Base-by-base conservation (phyloP, 2,797 vertebrate genomes). In the Muscicapa striata region DNA sequence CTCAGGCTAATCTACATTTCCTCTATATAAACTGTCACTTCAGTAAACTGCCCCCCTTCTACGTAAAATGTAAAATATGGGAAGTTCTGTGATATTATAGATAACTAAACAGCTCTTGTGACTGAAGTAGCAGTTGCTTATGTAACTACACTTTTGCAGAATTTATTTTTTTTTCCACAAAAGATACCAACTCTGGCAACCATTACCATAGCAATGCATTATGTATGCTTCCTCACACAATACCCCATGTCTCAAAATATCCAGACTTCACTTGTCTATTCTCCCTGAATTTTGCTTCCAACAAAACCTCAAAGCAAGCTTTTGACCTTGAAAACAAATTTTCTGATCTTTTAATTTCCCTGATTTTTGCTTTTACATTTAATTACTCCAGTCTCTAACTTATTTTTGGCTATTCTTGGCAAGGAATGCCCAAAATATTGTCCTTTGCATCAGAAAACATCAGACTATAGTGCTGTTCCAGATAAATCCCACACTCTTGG, bases 131-230 rank as follows among this genome's bases (percentile, higher is more conserved):
- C 58, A 92, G 90, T 93, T 86, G 57, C 93, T 97, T 97, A 91
- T 95, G 85, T 81, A 96, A 93, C 67, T 93, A 70, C 17, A 94
- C 14, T 94, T 90, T 58, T 18, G 92, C 55, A 95, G 92, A 92
- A 24, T 41, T 74, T 45, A 11, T 24, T 40, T 40, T 68, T 79
- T 87, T 87, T 89, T n/a, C 93, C 88, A 94, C 93, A 94, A 86
- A 97, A 96, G 87, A 96, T 90, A 91, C 87, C 79, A 93, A 87
- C 85, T 90, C 90, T 95, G 91, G 92, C 82, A 96, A 92, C 80
- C 19, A 94, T 97, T 94, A 61, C 97, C 97, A 97, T 96, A 95
- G 96, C 86, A 95, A 97, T 97, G 59, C 68, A 46, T 89, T 82
- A 94, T 69, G 45, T 66, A 57, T 84, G 59, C 67, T 83, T 88